These are phyloP conservation scores for Eupithecia tripunctaria DNA, from an alignment of 2,888 invertebrate genomes.

Conservation along the genomic window DNA sequence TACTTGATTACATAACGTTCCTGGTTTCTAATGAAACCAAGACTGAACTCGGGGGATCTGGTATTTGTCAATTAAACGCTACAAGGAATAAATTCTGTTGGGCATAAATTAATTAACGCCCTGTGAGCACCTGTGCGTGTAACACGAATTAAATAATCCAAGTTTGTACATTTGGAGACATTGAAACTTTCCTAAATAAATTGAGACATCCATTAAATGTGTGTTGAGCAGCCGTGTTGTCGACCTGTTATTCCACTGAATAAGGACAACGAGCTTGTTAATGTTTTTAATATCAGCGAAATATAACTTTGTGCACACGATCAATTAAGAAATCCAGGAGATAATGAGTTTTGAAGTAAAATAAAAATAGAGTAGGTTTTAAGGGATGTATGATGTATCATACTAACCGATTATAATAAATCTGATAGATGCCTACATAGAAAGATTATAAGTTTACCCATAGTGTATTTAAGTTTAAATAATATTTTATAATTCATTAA, in stretches of 20 bases:
- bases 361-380: background rate
- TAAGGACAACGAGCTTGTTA: constrained; percentile 42
- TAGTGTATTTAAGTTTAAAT: background rate
- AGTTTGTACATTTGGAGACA: constrained; percentile 59
- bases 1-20: constrained; percentile 62
- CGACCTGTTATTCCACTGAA: constrained; percentile 41
- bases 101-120: constrained; percentile 72
- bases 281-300: constrained; percentile 35
- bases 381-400: background rate
- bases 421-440: background rate
- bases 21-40: constrained; percentile 63
- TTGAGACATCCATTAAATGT: constrained; percentile 58
- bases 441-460: background rate
- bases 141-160: constrained; percentile 63
- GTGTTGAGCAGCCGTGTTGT: constrained; percentile 45
- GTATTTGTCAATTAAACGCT: constrained; percentile 67
- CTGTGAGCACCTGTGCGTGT: constrained; percentile 65
- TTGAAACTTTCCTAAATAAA: constrained; percentile 62
- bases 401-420: background rate
- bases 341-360: background rate
- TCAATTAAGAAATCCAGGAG: constrained; percentile 12
- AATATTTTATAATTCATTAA: no score
- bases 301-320: constrained; percentile 24
- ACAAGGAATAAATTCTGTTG: constrained; percentile 62
- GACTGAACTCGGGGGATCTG: constrained; percentile 49